Percentiles rank a stretch among this genome's conserved stretches.
Evolutionary conservation across 2,113 vertebrate genomes (phyloP).

Genomic region (Micronycteris hirsuta): DNA sequence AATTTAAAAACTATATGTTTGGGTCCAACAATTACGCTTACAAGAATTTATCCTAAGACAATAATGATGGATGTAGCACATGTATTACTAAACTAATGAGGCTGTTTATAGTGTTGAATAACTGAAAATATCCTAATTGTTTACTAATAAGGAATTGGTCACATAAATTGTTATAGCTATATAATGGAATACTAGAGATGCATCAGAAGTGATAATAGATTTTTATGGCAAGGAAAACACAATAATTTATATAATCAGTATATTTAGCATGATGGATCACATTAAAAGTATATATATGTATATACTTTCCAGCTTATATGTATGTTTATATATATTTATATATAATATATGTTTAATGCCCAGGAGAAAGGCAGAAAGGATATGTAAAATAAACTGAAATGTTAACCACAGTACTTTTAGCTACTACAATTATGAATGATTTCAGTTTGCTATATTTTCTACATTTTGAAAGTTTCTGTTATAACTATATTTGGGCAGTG

Average conservation of each 20-base stretch:
- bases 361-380: background rate
- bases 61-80: background rate
- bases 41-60: background rate
- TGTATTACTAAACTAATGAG: background rate
- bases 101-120: background rate
- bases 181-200: background rate
- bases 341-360: background rate
- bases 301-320: background rate
- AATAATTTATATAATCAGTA: background rate
- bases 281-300: background rate
- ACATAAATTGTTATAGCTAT: background rate
- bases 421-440: background rate
- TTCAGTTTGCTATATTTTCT: background rate
- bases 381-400: background rate
- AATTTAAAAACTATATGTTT: background rate
- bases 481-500: background rate
- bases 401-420: background rate
- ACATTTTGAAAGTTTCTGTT: background rate
- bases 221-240: background rate
- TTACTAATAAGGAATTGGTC: slow-evolving; percentile 3
- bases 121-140: background rate
- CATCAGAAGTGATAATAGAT: background rate
- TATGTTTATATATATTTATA: background rate
- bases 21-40: background rate
- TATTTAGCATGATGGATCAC: background rate